These are phyloP conservation scores for Candidula unifasciata DNA, from an alignment of 2,888 invertebrate species.

Conservation along the genomic window DNA sequence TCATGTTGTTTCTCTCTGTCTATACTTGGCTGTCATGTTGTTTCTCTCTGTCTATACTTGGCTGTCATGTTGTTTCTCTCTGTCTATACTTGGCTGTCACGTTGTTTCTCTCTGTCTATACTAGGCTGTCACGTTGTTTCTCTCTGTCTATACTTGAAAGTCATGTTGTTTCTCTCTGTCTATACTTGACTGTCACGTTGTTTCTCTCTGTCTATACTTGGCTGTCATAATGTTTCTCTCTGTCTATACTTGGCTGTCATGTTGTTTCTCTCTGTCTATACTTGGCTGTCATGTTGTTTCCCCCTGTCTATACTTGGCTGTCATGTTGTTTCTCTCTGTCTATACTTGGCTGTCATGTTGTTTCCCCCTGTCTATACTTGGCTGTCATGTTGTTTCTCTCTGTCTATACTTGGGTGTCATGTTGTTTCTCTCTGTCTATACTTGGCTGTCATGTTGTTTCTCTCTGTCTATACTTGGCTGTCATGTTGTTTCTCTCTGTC, in stretches of 20 bases:
- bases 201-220: not conserved
- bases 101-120: not conserved
- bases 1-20: not conserved
- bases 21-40: too few relatives aligned
- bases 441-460: too few relatives aligned
- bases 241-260: constrained; percentile 16
- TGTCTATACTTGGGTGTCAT: not conserved
- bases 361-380: not conserved
- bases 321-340: constrained; percentile 22
- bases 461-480: not conserved
- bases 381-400: too few relatives aligned
- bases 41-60: not conserved
- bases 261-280: constrained; percentile 24
- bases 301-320: constrained; percentile 20
- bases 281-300: too few relatives aligned
- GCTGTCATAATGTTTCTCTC: too few relatives aligned
- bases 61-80: too few relatives aligned
- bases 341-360: too few relatives aligned
- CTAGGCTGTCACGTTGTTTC: too few relatives aligned
- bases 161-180: not conserved
- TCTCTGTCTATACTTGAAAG: not conserved
- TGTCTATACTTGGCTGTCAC: not conserved
- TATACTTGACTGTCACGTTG: not conserved
- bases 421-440: not conserved
- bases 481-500: not conserved